Evolutionary conservation across 2,797 vertebrate genomes (phyloP).

Genomic region (Ambastaia sidthimunki): DNA sequence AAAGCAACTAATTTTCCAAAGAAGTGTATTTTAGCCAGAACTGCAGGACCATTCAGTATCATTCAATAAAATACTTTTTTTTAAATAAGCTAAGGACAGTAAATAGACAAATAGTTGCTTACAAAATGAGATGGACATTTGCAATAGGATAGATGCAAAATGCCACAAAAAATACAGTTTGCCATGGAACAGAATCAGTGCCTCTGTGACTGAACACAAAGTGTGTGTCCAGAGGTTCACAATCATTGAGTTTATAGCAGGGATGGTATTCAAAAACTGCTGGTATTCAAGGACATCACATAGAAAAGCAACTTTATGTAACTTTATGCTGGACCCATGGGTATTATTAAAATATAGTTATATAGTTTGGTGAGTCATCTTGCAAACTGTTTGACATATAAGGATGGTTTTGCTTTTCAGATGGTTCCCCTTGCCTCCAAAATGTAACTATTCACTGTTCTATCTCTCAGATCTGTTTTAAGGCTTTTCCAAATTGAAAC

Average conservation of each 20-base stretch:
- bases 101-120: background rate
- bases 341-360: background rate
- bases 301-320: background rate
- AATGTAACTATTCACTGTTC: no score
- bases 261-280: background rate
- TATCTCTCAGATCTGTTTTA: no score
- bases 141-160: background rate
- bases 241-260: background rate
- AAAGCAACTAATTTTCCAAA: no score
- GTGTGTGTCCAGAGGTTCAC: background rate
- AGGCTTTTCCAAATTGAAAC: no score
- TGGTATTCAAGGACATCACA: background rate
- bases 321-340: background rate
- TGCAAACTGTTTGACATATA: background rate
- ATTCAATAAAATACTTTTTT: background rate
- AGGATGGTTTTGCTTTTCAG: background rate
- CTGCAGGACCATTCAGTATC: background rate
- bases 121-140: background rate
- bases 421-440: no score
- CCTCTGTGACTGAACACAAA: background rate
- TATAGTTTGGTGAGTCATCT: background rate
- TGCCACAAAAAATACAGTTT: background rate
- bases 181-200: background rate
- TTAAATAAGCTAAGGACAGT: background rate
- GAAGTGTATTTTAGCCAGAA: no score